These are phyloP conservation scores for Vanessa tameamea DNA, from an alignment of 1,140 invertebrate species.

Conservation along the genomic window DNA sequence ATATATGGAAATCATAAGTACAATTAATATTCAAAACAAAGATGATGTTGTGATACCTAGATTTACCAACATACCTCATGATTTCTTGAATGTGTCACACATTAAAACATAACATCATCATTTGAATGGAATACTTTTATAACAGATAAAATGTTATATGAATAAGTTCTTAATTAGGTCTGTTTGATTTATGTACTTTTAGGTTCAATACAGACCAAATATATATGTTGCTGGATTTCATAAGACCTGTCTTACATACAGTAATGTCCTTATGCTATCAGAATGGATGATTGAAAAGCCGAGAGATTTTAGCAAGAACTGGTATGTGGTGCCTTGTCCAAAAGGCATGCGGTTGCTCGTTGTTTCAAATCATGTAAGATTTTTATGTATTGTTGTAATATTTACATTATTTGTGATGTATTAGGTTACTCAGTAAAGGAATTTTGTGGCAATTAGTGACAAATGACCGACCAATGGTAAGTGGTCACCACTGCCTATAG, in stretches of 20 bases:
- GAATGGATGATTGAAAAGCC: conserved; percentile 96
- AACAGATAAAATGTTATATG: too few relatives aligned
- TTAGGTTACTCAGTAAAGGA: background rate
- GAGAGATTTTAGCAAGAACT: conserved; percentile 87
- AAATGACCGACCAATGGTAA: too few relatives aligned
- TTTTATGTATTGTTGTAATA: background rate
- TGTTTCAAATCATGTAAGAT: conserved; percentile 85
- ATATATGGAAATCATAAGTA: too few relatives aligned
- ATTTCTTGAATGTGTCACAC: too few relatives aligned
- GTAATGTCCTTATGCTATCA: conserved; percentile 84
- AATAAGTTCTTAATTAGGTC: too few relatives aligned
- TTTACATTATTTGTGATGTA: background rate
- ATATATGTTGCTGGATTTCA: conserved; percentile 76
- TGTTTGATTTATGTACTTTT: conserved; percentile 2
- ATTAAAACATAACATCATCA: too few relatives aligned
- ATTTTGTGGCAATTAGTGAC: too few relatives aligned
- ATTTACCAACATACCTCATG: too few relatives aligned
- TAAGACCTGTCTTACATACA: conserved; percentile 52
- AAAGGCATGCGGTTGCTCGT: conserved; percentile 89
- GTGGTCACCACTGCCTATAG: too few relatives aligned
- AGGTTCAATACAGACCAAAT: conserved; percentile 67
- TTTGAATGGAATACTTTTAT: too few relatives aligned
- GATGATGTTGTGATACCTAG: too few relatives aligned
- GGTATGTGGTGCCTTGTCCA: conserved; percentile 92
- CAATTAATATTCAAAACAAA: too few relatives aligned